A percentile compares a stretch with the other conserved stretches of the same genome.
Conservation (phyloP, 2,888 invertebrate genomes). For the Drosophila buzzatii region DNA sequence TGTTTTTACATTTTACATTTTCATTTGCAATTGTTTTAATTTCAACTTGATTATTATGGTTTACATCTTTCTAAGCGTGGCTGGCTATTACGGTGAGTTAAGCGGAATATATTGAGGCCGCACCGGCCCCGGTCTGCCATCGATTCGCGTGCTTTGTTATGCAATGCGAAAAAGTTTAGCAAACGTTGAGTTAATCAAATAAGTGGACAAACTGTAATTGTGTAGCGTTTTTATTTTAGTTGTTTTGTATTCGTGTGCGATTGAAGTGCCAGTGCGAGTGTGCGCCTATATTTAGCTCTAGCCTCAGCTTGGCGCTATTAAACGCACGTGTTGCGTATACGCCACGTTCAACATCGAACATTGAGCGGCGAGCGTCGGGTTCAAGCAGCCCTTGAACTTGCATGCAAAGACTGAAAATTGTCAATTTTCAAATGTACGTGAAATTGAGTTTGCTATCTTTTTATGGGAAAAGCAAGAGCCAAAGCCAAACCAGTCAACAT, state of each 20-base stretch:
- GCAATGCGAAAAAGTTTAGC: conserved; percentile 48
- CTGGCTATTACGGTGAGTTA: conserved; percentile 85
- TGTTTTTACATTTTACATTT: conserved; percentile 30
- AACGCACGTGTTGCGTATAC: conserved; percentile 59
- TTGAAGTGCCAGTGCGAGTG: conserved; percentile 15
- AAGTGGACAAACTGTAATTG: conserved; percentile 32
- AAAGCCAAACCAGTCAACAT: conserved; percentile 24
- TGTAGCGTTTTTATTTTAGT: background rate
- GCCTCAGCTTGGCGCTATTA: conserved; percentile 29
- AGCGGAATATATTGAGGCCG: background rate
- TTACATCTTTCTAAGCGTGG: conserved; percentile 84
- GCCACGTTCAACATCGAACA: conserved; percentile 36
- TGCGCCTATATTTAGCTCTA: conserved; percentile 39
- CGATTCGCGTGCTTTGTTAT: conserved; percentile 56
- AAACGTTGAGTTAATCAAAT: conserved; percentile 30
- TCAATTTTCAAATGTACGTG: conserved; percentile 47
- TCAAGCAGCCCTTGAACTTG: conserved; percentile 62
- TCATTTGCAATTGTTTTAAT: conserved; percentile 28
- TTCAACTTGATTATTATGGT: conserved; percentile 81
- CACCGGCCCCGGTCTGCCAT: conserved; percentile 24
- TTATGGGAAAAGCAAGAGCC: conserved; percentile 32
- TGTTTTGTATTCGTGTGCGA: background rate
- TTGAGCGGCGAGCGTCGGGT: background rate
- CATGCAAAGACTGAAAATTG: conserved; percentile 36
- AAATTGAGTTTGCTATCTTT: conserved; percentile 24